Base-by-base conservation (phyloP, 1,140 invertebrate species). In the Eubasilissa regina region DNA sequence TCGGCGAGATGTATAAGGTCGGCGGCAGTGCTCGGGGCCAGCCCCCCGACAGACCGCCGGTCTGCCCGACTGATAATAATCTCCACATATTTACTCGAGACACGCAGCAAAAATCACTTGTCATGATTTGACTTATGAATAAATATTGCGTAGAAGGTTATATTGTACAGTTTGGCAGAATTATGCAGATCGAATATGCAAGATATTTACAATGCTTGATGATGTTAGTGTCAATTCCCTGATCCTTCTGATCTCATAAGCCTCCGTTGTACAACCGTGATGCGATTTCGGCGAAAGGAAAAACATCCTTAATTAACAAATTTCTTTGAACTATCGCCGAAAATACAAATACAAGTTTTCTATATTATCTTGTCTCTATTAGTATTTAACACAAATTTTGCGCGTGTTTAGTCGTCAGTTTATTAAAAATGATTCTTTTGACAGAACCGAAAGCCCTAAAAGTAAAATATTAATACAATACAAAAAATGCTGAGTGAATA, bases 191-290 rank as follows among this genome's bases (percentile, higher is more conserved):
- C 64, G 68, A 68, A 73, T 73, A 73, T 68, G 58, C 79, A 73
- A 80, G 79, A 81, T 81, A 81, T 81, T 78, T 81, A 81, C 80
- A 81, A 81, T 81, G 80, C 55, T 74, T 62, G 68, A 78, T 78
- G 77, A 74, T 78, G 75, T 77, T 66, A 77, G 60, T 53, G 73
- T 77, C 75, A 75, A 78, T 77, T 51, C 64, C 47, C 56, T 43
- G 58, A 62, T 66, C 73, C 73, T 75, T 75, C 73, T 75, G 73
- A 75, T 62, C 73, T 62, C 44, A 60, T 62, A 19, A 15, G 35
- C 1, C 60, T 62, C 75, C 75, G 25, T 11, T 21, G 25, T 66
- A 66, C 73, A 43, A 77, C 75, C 70, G 70, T 74, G 70, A 74
- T 56, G 70, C 51, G 70, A 74, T 17, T 74, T 15, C 13, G 43